Percentiles rank a stretch among this genome's conserved stretches.
Evolutionary conservation across 2,113 vertebrate genomes (phyloP).

Genomic region (Chaenocephalus aceratus): DNA sequence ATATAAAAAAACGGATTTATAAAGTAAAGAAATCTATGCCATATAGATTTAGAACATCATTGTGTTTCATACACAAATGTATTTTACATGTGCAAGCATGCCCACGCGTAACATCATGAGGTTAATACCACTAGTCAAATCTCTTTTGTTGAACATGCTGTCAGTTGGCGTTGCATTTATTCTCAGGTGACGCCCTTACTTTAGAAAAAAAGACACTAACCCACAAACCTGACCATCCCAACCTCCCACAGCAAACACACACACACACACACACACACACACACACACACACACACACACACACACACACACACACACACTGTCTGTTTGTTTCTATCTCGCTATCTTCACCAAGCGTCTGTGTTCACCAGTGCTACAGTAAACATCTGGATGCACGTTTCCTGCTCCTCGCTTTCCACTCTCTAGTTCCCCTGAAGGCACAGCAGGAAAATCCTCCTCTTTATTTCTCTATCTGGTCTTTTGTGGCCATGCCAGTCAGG

Average conservation of each 20-base stretch:
- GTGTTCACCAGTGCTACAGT: not conserved
- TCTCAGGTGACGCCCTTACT: constrained; percentile 64
- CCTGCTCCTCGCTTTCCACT: not conserved
- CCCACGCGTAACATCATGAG: constrained; percentile 1
- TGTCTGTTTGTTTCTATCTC: constrained; percentile 17
- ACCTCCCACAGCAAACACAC: constrained; percentile 49
- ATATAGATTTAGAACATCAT: not conserved
- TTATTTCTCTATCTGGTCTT: constrained; percentile 11
- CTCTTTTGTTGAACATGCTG: constrained; percentile 39
- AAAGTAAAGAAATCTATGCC: not conserved
- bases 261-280: constrained; percentile 19
- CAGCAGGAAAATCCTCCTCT: not conserved
- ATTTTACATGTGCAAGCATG: not conserved
- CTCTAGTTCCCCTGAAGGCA: constrained; percentile 4
- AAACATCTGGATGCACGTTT: constrained; percentile 22
- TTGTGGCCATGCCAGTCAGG: constrained; percentile 14
- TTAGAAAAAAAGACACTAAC: constrained; percentile 59
- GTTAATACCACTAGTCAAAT: not conserved
- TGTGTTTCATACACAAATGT: not conserved
- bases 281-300: constrained; percentile 14
- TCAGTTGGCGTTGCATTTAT: constrained; percentile 62
- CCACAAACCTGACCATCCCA: constrained; percentile 34
- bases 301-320: not conserved
- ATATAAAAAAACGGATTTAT: too few relatives aligned
- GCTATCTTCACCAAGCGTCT: not conserved